These are phyloP conservation scores for Cuculus canorus DNA, from an alignment of 2,797 vertebrate genomes.

Conservation along the genomic window DNA sequence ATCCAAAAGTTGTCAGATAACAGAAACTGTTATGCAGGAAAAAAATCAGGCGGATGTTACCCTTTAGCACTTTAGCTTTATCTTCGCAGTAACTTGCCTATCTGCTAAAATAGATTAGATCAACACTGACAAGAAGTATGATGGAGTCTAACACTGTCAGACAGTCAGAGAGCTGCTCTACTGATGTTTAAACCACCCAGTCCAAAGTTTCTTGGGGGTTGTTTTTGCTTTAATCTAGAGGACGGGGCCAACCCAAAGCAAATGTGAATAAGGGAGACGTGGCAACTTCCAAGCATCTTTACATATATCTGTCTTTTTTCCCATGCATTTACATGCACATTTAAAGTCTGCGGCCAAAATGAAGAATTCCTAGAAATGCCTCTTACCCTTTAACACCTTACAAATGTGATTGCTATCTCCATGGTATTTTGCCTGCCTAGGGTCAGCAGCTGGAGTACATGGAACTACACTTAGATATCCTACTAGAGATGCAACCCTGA, in stretches of 20 bases:
- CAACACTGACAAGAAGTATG: not conserved
- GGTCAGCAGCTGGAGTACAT: not conserved
- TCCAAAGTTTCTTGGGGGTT: not conserved
- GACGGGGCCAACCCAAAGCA: not conserved
- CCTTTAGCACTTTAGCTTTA: slow-evolving; percentile 23
- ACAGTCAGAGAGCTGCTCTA: not conserved
- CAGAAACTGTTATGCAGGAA: not conserved
- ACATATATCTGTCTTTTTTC: not conserved
- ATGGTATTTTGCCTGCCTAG: not conserved
- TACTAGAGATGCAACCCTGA: not conserved
- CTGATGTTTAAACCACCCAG: not conserved
- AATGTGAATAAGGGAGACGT: not conserved
- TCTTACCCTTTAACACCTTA: not conserved
- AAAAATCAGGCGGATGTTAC: not conserved
- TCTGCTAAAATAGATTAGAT: not conserved
- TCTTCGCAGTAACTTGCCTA: not conserved
- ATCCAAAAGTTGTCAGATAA: not conserved
- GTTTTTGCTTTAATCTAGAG: not conserved
- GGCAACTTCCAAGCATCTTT: not conserved
- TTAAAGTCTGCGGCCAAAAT: not conserved
- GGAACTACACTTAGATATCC: not conserved
- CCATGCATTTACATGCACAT: not conserved
- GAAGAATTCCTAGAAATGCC: not conserved
- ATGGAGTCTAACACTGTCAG: not conserved
- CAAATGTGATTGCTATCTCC: not conserved